phyloP scores from a whole-genome alignment of 2,888 invertebrate species.

The Folsomia candida region DNA sequence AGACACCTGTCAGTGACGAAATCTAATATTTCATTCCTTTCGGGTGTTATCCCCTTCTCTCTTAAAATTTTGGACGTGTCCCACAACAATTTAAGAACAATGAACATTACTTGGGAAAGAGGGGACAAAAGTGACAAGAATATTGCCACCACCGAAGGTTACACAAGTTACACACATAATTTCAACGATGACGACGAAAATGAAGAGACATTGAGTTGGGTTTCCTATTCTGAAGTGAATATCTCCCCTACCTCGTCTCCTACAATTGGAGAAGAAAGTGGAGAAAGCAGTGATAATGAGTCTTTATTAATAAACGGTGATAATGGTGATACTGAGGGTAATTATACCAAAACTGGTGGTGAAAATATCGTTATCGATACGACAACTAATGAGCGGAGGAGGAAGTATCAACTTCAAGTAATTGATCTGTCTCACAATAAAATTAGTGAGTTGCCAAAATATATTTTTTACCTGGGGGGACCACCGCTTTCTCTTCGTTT shows the following conservation, averaged over 20 bases:
- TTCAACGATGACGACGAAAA: background rate
- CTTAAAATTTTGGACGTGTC: background rate
- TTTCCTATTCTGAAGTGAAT: background rate
- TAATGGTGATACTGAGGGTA: background rate
- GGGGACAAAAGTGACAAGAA: too few species aligned
- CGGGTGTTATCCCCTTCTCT: background rate
- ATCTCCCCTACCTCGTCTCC: background rate
- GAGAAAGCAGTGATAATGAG: too few species aligned
- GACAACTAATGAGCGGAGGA: background rate
- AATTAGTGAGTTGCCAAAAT: slow-evolving; percentile 29
- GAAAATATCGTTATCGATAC: background rate
- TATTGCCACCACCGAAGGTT: background rate
- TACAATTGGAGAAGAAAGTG: too few species aligned
- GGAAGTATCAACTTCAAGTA: slow-evolving; percentile 1
- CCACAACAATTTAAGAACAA: background rate
- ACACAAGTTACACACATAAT: background rate
- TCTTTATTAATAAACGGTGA: too few species aligned
- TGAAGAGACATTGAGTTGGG: background rate
- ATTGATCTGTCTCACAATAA: slow-evolving; percentile 42
- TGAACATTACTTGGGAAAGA: background rate
- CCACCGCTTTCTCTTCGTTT: slow-evolving; percentile 30
- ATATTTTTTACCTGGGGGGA: slow-evolving; percentile 22
- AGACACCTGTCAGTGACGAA: slow-evolving; percentile 8
- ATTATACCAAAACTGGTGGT: too few species aligned
- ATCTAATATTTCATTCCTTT: background rate